These are phyloP conservation scores for Spermophilus dauricus DNA, from an alignment of 2,113 vertebrate genomes.

Conservation along the genomic window DNA sequence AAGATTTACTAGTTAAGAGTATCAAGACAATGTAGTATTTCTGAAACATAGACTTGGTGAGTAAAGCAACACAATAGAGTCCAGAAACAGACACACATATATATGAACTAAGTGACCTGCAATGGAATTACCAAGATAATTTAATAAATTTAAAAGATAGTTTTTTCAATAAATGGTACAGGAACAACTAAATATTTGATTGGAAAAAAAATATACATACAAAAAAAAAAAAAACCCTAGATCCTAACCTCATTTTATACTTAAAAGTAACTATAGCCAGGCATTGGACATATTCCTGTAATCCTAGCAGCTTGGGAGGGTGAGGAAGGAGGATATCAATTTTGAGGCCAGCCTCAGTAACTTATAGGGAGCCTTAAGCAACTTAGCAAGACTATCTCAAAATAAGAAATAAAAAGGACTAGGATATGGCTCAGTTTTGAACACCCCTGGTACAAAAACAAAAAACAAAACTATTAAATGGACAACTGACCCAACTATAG, in stretches of 20 bases:
- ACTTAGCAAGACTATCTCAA: too few relatives aligned
- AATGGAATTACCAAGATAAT: constrained; percentile 1
- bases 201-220: neutral
- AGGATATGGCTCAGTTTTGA: too few relatives aligned
- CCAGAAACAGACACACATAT: neutral
- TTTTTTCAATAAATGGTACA: neutral
- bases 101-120: neutral
- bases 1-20: constrained; percentile 8
- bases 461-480: neutral
- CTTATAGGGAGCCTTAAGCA: too few relatives aligned
- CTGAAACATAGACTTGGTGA: neutral
- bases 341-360: too few relatives aligned
- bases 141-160: neutral
- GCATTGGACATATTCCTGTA: too few relatives aligned
- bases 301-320: too few relatives aligned
- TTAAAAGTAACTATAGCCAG: neutral
- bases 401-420: too few relatives aligned
- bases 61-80: neutral
- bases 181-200: neutral
- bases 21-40: neutral
- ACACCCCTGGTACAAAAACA: too few relatives aligned
- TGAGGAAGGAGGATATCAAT: too few relatives aligned
- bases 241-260: neutral
- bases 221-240: neutral
- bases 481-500: neutral